A percentile compares a stretch with the other conserved stretches of the same genome.
phyloP scores from a whole-genome alignment of 2,888 invertebrate genomes.

The Esperia sulphurella region DNA sequence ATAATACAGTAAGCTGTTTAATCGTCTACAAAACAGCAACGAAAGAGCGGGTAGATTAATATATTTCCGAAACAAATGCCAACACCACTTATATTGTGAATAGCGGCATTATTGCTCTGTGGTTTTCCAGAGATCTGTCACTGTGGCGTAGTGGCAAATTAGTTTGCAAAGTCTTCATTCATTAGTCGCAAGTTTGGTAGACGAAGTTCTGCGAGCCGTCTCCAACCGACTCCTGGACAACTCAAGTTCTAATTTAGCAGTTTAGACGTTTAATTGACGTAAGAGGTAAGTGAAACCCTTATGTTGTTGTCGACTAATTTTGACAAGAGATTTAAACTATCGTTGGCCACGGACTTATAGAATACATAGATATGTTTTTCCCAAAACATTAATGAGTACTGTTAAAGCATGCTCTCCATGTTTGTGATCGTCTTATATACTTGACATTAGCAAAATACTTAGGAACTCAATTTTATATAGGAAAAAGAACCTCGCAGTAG shows the following conservation, averaged over 20 bases:
- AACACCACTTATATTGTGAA: constrained; percentile 18
- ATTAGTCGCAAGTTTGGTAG: constrained; percentile 50
- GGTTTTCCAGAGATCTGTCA: constrained; percentile 36
- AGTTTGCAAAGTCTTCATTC: constrained; percentile 57
- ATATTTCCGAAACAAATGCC: not conserved
- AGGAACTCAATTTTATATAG: too few species aligned
- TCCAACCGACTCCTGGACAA: constrained; percentile 13
- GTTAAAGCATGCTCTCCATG: too few species aligned
- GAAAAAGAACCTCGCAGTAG: too few species aligned
- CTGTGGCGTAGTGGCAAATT: constrained; percentile 49
- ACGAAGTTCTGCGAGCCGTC: constrained; percentile 37
- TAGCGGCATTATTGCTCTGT: constrained; percentile 31
- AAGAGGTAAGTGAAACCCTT: constrained; percentile 16
- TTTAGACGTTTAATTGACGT: constrained; percentile 15
- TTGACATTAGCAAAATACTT: too few species aligned
- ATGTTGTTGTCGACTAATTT: not conserved
- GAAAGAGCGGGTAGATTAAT: not conserved
- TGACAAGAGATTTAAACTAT: not conserved
- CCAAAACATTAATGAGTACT: too few species aligned
- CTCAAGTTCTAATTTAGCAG: constrained; percentile 30
- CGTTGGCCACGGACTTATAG: too few species aligned
- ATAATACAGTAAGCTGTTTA: too few species aligned
- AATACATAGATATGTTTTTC: too few species aligned
- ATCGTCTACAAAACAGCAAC: too few species aligned
- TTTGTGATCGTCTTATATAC: too few species aligned